Evolutionary conservation across 2,797 vertebrate species (phyloP), one percentile per base, ranked within the genome.

Genomic region (Bradypodion pumilum): DNA sequence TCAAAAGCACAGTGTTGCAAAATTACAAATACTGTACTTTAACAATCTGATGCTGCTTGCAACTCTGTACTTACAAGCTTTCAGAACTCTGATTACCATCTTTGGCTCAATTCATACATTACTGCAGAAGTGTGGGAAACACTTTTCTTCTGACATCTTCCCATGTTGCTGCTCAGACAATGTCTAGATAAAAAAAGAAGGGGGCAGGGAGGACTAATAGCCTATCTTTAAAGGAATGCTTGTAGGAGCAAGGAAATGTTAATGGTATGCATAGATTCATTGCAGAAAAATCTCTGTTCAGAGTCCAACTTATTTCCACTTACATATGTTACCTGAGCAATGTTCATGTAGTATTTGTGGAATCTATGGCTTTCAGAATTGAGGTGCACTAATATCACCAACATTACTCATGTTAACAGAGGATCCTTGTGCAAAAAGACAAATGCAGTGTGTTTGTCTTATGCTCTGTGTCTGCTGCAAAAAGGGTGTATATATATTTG

Each of bases 131-230:
- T 37, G 68, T 72, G 66, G n/a, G 32, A 72, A 69, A 8, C 40
- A 25, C 23, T 84, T 63, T 56, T 84, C 44, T 68, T 72, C n/a
- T 63, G 75, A 37, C 82, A 72, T 37, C 52, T 62, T 84, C 68
- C 56, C 68, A 63, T 70, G 40, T 83, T 76, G 35, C 59, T 70
- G 29, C 68, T 69, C 21, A 2, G 68, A 68, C 52, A 52, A 46
- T 70, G 66, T 69, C 52, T 62, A 78, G 74, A 78, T 78, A 84
- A 84, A 29, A 40, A 35, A 56, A 56, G n/a, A 68, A 78, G 65
- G 59, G 40, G 59, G 19, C 44, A 52, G 66, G 75, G 72, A 59
- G 29, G 19, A 27, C n/a, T 52, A 49, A 21, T 25, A 10, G n/a
- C 72, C 8, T 63, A 72, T 84, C 56, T 62, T 1, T 63, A 25